Conservation (phyloP, 2,888 invertebrate species). For the Dicyrtoma fusca region DNA sequence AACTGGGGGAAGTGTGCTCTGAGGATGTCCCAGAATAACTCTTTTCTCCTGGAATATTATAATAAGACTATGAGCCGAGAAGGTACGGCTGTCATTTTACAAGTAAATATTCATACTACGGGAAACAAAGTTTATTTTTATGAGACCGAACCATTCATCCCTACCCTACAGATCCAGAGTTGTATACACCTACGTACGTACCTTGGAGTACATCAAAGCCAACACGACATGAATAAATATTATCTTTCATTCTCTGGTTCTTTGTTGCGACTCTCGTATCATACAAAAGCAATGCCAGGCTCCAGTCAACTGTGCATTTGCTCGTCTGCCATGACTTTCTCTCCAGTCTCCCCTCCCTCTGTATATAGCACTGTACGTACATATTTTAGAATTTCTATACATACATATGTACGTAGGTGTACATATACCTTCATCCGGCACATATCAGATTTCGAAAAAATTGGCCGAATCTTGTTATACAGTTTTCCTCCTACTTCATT, state of each 20-base stretch:
- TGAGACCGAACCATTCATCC: constrained; percentile 13
- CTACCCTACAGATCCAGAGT: not conserved
- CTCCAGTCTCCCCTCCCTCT: not conserved
- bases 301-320: not conserved
- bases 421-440: no score
- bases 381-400: not conserved
- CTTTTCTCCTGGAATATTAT: constrained; percentile 13
- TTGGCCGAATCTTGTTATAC: not conserved
- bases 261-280: not conserved
- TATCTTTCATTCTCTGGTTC: not conserved
- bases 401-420: no score
- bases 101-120: constrained; percentile 15
- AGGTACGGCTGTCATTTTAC: constrained; percentile 13
- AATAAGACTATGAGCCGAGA: not conserved
- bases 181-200: not conserved
- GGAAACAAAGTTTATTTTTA: constrained; percentile 23
- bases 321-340: not conserved
- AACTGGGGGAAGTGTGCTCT: not conserved
- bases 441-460: constrained; percentile 2
- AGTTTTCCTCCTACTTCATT: not conserved
- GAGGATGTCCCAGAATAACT: not conserved
- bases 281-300: not conserved
- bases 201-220: not conserved
- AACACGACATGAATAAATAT: constrained; percentile 11
- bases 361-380: not conserved